phyloP scores from a whole-genome alignment of 1,140 invertebrate genomes.

The Drosophila azteca region DNA sequence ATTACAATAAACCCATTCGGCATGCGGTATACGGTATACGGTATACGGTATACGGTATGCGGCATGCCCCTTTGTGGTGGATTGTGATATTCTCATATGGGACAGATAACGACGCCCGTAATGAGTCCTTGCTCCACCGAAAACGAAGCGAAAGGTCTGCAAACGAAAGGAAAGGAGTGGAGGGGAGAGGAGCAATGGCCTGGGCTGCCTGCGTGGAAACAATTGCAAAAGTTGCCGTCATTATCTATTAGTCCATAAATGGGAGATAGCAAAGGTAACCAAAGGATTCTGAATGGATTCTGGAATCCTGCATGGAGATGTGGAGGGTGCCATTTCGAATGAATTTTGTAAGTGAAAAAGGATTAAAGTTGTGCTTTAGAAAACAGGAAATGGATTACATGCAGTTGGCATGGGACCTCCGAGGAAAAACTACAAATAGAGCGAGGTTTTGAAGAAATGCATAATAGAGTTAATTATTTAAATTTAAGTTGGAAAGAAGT shows the following conservation, averaged over 20 bases:
- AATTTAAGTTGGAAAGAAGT: too few relatives aligned
- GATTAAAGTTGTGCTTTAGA: slow-evolving; percentile 1
- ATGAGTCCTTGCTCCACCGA: slow-evolving; percentile 47
- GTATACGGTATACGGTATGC: slow-evolving; percentile 27
- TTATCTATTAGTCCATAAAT: slow-evolving; percentile 78
- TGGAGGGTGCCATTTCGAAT: not conserved
- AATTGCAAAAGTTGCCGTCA: slow-evolving; percentile 68
- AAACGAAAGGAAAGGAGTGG: not conserved
- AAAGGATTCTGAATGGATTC: slow-evolving; percentile 22
- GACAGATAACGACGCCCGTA: slow-evolving; percentile 70
- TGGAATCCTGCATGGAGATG: slow-evolving; percentile 8
- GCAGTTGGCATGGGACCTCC: too few relatives aligned
- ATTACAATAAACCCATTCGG: slow-evolving; percentile 82
- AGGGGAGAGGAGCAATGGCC: not conserved
- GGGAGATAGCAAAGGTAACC: slow-evolving; percentile 48
- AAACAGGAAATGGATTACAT: too few relatives aligned
- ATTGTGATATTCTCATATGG: slow-evolving; percentile 64
- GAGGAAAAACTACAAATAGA: too few relatives aligned
- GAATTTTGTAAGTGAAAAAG: too few relatives aligned
- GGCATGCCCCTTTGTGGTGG: not conserved
- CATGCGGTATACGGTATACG: slow-evolving; percentile 49
- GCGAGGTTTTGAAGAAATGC: too few relatives aligned
- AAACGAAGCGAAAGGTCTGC: not conserved
- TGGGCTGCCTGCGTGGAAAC: slow-evolving; percentile 43
- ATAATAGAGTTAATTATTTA: too few relatives aligned